Conservation (phyloP, 2,888 invertebrate genomes). For the Stegophylla sp. region DNA sequence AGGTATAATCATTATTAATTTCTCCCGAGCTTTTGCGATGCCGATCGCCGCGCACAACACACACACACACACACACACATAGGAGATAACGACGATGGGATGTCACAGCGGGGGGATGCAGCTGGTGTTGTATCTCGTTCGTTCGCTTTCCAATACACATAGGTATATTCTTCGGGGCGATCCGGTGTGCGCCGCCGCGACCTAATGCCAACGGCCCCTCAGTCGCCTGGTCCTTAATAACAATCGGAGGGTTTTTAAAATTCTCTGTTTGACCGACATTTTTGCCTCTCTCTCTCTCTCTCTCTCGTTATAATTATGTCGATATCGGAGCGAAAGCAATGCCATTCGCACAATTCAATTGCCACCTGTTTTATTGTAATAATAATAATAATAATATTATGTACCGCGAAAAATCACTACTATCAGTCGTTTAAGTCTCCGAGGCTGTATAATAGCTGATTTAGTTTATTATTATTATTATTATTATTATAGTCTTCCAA, state of each 20-base stretch:
- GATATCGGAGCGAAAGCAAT: background rate
- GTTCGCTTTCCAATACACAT: conserved; percentile 36
- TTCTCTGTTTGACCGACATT: conserved; percentile 37
- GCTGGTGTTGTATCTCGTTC: background rate
- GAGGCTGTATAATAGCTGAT: conserved; percentile 12
- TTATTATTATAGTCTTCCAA: too few species aligned
- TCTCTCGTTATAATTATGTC: background rate
- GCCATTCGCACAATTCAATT: background rate
- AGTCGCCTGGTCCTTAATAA: background rate
- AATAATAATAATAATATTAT: too few species aligned
- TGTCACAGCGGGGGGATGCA: conserved; percentile 11
- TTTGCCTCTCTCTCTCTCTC: too few species aligned
- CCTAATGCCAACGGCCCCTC: conserved; percentile 49
- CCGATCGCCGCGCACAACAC: background rate
- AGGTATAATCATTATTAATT: too few species aligned
- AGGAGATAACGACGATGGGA: background rate
- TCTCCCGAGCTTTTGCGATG: background rate
- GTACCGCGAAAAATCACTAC: background rate
- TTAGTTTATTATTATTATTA: too few species aligned
- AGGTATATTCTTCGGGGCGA: conserved; percentile 34
- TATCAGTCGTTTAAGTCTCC: conserved; percentile 27
- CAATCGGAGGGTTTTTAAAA: conserved; percentile 16
- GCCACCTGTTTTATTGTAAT: background rate
- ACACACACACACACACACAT: too few species aligned
- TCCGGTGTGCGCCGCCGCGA: conserved; percentile 1